phyloP scores from a whole-genome alignment of 2,797 vertebrate genomes.

The Epinephelus awoara region DNA sequence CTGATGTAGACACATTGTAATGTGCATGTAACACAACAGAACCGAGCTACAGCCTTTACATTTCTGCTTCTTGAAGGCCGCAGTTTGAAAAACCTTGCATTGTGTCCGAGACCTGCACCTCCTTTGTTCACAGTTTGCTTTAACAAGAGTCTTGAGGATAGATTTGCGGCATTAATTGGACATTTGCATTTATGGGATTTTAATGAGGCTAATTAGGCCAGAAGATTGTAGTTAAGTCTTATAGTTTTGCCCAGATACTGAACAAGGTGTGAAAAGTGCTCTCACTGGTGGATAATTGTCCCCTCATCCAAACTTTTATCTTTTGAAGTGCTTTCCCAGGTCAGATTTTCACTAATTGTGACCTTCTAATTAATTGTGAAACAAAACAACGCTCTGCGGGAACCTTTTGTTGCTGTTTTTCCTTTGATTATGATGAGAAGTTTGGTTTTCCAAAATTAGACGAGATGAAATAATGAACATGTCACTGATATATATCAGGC shows the following conservation, averaged over 20 bases:
- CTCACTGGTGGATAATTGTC: conserved; percentile 23
- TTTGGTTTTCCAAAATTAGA: conserved; percentile 22
- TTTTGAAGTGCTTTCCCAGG: conserved; percentile 38
- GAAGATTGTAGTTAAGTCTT: conserved; percentile 17
- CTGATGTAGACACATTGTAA: not conserved
- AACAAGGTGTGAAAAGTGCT: conserved; percentile 32
- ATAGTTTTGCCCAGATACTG: conserved; percentile 27
- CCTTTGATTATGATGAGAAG: not conserved
- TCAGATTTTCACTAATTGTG: conserved; percentile 12
- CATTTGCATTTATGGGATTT: conserved; percentile 68
- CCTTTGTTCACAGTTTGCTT: conserved; percentile 54
- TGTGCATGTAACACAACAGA: not conserved
- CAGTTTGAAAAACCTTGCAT: not conserved
- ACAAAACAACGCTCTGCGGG: not conserved
- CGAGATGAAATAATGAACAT: not conserved
- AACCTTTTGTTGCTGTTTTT: not conserved
- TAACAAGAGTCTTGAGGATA: conserved; percentile 61
- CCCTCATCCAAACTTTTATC: conserved; percentile 25
- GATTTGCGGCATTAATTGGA: conserved; percentile 53
- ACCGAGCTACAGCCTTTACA: not conserved
- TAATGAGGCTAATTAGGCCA: conserved; percentile 66
- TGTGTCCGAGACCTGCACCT: conserved; percentile 40
- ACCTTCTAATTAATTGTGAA: conserved; percentile 4
- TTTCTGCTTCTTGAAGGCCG: conserved; percentile 27
- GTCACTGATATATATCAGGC: not conserved